Percentiles rank a stretch among this genome's conserved stretches.
Conservation (phyloP, 2,797 vertebrate genomes). For the Cyprinodon diabolis region DNA sequence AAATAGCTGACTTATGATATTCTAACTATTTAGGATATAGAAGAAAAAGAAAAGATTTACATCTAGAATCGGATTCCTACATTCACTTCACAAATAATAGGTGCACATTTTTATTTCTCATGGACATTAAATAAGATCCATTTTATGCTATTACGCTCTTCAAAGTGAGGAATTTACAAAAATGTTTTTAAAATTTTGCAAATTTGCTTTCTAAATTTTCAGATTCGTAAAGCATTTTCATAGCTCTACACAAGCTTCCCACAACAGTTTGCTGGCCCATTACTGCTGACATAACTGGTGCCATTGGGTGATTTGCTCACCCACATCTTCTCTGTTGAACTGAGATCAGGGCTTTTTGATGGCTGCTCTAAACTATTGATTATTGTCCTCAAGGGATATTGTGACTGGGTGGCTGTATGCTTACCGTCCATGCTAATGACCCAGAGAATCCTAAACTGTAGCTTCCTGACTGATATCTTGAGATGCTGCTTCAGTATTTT, state of each 20-base stretch:
- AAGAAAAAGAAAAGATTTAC: not conserved
- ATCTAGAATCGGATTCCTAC: not conserved
- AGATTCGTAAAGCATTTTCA: not conserved
- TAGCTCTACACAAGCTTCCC: not conserved
- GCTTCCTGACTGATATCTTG: not conserved
- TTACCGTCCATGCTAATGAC: not conserved
- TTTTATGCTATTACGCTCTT: not conserved
- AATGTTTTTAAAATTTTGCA: not conserved
- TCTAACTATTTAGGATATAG: constrained; percentile 8
- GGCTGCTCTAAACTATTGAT: not conserved
- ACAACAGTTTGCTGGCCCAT: not conserved
- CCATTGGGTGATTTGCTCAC: not conserved
- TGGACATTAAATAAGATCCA: not conserved
- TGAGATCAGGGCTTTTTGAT: not conserved
- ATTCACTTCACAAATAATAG: not conserved
- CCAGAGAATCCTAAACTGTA: not conserved
- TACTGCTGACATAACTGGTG: not conserved
- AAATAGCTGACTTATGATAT: constrained; percentile 20
- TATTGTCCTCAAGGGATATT: not conserved
- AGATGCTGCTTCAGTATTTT: not conserved
- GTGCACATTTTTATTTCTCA: not conserved
- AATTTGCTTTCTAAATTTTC: not conserved
- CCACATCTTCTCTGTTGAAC: not conserved
- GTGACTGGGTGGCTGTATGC: not conserved
- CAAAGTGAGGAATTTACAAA: not conserved